phyloP scores from a whole-genome alignment of 2,113 vertebrate species.

The Lichenostomus cassidix region DNA sequence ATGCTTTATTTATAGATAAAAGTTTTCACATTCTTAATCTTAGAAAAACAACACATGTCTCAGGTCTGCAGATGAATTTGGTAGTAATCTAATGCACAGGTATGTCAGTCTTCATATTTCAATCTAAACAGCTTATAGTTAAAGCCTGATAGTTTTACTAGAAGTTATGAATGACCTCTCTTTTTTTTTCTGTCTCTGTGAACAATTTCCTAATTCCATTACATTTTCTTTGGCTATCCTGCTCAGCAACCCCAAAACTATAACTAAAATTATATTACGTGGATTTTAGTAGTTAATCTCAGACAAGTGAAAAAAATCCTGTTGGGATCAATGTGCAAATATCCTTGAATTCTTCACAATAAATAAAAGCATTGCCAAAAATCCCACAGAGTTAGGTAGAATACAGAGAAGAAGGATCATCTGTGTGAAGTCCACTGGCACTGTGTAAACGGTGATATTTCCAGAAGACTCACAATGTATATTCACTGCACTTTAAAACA shows the following conservation, averaged over 20 bases:
- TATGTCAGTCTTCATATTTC: background rate
- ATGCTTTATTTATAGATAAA: conserved; percentile 41
- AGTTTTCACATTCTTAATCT: background rate
- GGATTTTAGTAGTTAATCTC: background rate
- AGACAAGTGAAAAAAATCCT: background rate
- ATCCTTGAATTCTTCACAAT: background rate
- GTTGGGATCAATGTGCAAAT: background rate
- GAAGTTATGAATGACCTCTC: background rate
- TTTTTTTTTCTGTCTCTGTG: background rate
- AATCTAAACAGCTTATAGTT: background rate
- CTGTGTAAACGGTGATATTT: background rate
- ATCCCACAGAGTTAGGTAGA: background rate
- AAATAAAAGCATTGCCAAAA: background rate
- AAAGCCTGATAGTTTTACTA: background rate
- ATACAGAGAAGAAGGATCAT: background rate
- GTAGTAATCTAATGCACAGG: background rate
- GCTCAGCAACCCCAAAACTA: background rate
- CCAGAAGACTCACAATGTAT: background rate
- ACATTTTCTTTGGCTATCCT: background rate
- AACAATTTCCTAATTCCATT: background rate
- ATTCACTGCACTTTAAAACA: background rate
- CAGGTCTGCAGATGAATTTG: background rate
- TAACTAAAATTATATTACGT: background rate
- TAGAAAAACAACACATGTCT: background rate
- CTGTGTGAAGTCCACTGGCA: background rate